Percentiles rank a stretch among this genome's conserved stretches.
Conservation (phyloP, 1,140 invertebrate species). For the Ceratina calcarata region DNA sequence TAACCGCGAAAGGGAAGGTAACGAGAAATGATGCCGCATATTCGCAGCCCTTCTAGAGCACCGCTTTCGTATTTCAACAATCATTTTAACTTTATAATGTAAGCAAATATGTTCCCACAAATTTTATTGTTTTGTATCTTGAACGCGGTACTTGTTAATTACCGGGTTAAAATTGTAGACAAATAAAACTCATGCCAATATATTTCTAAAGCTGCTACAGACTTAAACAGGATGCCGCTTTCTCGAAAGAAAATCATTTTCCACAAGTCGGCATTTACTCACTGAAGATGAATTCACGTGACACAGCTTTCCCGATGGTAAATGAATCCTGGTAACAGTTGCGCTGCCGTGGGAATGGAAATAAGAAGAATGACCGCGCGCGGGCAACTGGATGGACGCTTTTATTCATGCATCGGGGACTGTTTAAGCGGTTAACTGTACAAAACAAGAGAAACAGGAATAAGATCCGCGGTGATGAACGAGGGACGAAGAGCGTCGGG, state of each 20-base stretch:
- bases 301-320: slow-evolving; percentile 21
- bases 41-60: slow-evolving; percentile 25
- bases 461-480: slow-evolving; percentile 13
- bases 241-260: slow-evolving; percentile 22
- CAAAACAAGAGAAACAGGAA: slow-evolving; percentile 59
- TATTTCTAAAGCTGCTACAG: background rate
- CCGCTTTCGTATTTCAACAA: background rate
- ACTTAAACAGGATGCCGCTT: background rate
- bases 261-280: slow-evolving; percentile 3
- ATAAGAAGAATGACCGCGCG: slow-evolving; percentile 37
- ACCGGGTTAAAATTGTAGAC: too few species aligned
- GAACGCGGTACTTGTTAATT: too few species aligned
- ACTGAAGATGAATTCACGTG: slow-evolving; percentile 7
- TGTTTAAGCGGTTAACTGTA: slow-evolving; percentile 61
- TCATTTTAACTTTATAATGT: too few species aligned
- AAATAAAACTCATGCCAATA: background rate
- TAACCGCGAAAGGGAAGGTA: background rate
- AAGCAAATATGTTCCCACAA: too few species aligned
- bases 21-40: slow-evolving; percentile 14
- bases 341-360: slow-evolving; percentile 47
- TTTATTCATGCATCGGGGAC: slow-evolving; percentile 38
- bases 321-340: slow-evolving; percentile 22
- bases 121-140: too few species aligned
- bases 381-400: slow-evolving; percentile 11
- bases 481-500: background rate